Conservation (phyloP, 2,888 invertebrate species). For the Blastobasis lacticolella region DNA sequence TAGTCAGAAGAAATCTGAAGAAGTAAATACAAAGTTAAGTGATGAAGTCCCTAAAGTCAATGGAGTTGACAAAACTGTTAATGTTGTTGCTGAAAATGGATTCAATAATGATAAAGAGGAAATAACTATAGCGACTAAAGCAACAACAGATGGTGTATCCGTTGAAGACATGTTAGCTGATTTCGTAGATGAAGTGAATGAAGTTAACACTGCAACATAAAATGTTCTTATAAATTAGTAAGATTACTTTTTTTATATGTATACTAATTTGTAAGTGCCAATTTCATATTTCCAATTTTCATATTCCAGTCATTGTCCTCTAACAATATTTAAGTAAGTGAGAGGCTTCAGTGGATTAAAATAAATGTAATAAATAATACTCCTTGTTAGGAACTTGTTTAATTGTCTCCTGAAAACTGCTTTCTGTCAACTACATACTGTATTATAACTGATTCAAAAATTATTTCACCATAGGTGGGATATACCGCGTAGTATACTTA, state of each 20-base stretch:
- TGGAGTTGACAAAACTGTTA: constrained; percentile 24
- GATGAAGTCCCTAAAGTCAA: constrained; percentile 30
- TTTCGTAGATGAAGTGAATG: constrained; percentile 62
- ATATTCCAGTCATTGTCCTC: background rate
- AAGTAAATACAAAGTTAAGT: constrained; percentile 11
- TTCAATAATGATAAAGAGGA: constrained; percentile 7
- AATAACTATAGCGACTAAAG: constrained; percentile 18
- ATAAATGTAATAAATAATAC: too few relatives aligned
- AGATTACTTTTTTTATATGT: background rate
- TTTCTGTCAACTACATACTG: too few relatives aligned
- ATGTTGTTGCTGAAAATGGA: constrained; percentile 21
- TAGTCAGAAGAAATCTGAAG: constrained; percentile 22
- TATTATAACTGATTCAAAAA: too few relatives aligned
- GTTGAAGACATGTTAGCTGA: constrained; percentile 66
- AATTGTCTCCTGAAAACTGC: too few relatives aligned
- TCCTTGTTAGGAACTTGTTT: too few relatives aligned
- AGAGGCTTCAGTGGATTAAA: too few relatives aligned
- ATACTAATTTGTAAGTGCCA: background rate
- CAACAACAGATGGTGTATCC: constrained; percentile 21
- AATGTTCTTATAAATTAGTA: constrained; percentile 1
- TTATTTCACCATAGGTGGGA: too few relatives aligned
- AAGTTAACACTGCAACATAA: constrained; percentile 26
- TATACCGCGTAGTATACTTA: too few relatives aligned
- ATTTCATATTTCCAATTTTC: background rate
- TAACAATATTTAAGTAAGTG: too few relatives aligned